phyloP scores from a whole-genome alignment of 1,140 invertebrate genomes.

The Sitobion miscanthi region DNA sequence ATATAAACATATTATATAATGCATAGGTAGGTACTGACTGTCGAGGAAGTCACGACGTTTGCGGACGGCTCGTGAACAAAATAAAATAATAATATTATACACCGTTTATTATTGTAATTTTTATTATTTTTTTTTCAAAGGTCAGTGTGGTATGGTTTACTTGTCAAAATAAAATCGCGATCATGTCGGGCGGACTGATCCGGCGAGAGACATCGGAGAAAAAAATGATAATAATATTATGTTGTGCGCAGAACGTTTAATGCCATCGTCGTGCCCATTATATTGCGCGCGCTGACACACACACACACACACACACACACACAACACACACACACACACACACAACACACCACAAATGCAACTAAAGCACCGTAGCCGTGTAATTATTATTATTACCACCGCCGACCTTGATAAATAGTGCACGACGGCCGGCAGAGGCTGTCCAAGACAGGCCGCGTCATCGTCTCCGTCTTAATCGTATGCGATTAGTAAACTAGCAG shows the following conservation, averaged over 20 bases:
- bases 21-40: neutral
- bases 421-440: conserved; percentile 22
- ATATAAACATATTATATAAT: neutral
- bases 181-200: neutral
- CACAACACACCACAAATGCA: neutral
- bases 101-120: neutral
- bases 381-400: conserved; percentile 14
- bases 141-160: neutral
- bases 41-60: conserved; percentile 2
- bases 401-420: conserved; percentile 46
- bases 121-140: neutral
- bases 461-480: conserved; percentile 17
- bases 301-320: neutral
- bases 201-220: neutral
- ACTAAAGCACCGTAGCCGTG: neutral
- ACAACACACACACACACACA: neutral
- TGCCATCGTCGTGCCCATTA: neutral
- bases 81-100: neutral
- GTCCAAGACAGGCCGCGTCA: conserved; percentile 11
- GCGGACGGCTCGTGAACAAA: neutral
- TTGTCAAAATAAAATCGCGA: neutral
- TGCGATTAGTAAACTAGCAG: neutral
- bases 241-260: conserved; percentile 5
- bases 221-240: neutral
- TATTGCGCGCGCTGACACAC: neutral